phyloP scores from a whole-genome alignment of 2,113 vertebrate genomes.

The Petrocephalus microphthalmus region DNA sequence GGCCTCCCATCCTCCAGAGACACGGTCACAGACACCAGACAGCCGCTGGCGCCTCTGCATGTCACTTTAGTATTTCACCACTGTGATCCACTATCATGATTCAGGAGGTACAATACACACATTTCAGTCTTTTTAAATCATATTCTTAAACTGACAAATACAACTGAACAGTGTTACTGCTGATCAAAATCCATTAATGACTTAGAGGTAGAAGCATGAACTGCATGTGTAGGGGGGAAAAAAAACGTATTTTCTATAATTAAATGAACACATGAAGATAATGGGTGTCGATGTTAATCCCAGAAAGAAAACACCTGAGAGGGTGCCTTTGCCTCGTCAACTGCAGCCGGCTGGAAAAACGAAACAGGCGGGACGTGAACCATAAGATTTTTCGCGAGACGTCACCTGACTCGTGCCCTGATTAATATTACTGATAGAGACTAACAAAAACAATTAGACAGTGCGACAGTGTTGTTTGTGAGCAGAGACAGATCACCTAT shows the following conservation, averaged over 20 bases:
- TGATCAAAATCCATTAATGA: background rate
- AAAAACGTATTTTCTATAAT: background rate
- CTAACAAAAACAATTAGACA: constrained; percentile 21
- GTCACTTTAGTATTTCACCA: background rate
- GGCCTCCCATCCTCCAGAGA: background rate
- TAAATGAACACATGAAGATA: background rate
- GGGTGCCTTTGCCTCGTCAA: background rate
- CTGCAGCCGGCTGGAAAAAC: background rate
- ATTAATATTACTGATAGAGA: background rate
- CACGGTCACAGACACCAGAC: background rate
- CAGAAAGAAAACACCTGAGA: background rate
- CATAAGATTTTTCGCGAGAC: background rate
- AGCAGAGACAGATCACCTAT: constrained; percentile 24
- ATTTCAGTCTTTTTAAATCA: background rate
- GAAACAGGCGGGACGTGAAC: background rate
- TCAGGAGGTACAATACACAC: background rate
- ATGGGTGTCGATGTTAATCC: background rate
- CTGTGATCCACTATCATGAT: background rate
- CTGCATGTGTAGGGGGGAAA: background rate
- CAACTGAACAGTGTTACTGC: background rate
- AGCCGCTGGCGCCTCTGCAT: background rate
- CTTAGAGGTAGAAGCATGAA: background rate
- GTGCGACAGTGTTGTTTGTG: constrained; percentile 35
- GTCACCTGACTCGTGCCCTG: background rate
- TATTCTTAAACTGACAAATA: background rate